Evolutionary conservation across 2,797 vertebrate species (phyloP), one percentile per base, ranked within the genome.

Genomic region (Dermochelys coriacea): DNA sequence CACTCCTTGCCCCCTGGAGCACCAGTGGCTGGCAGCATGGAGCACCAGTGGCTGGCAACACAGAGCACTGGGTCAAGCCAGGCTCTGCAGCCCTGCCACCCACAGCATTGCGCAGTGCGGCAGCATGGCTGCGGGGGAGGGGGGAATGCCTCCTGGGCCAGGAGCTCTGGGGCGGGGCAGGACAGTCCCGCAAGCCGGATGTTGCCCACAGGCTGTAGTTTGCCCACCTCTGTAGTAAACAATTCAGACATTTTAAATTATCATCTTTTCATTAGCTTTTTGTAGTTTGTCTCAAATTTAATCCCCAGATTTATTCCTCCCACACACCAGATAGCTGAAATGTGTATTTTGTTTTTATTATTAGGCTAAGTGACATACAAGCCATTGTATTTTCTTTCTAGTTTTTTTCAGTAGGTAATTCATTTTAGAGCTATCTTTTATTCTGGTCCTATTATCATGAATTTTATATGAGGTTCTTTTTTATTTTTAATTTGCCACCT

Each of bases 221-320:
- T 41, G 41, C 41, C 41, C 41, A 5, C 41, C 41, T 41, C 41
- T 41, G 41, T 57, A 52, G 79, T 89, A 95, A 96, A 90, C 54
- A 84, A 52, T 88, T 93, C 55, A 87, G 54, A 71, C 61, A 29
- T 78, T 71, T 93, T 93, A 91, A 94, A 86, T 93, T 94, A 57
- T 5, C 3, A 0, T 52, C 52, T 92, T 96, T 82, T 41, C 57
- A 5, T 87, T 95, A 87, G 45, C 21, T 81, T 74, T 93, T 93
- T 90, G 52, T 80, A 87, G 74, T 89, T 82, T 89, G 54, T 51
- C 77, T 89, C 64, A 37, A 25, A 27, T 52, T 93, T 88, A 90
- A 16, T 82, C 47, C 71, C 49, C 8, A 49, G 55, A 94, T 94
- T 90, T 90, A 92, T 90, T 94, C 88, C 84, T 94, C 86, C 95